Conservation (phyloP, 2,888 invertebrate genomes). For the Ormyrus nitidulus region DNA sequence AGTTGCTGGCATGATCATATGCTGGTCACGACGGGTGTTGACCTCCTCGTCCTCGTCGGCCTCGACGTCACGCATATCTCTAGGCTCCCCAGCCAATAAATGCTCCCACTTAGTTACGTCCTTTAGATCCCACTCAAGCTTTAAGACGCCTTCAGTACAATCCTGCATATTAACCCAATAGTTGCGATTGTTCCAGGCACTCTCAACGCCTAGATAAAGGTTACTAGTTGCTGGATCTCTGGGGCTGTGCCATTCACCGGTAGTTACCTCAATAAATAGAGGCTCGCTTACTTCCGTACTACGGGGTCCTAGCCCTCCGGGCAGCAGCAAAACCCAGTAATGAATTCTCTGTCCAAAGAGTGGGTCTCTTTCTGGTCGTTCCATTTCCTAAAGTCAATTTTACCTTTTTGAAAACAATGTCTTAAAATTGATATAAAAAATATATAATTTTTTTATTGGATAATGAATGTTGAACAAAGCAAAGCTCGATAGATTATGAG, state of each 20-base stretch:
- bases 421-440: too few relatives aligned
- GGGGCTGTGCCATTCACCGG: slow-evolving; percentile 77
- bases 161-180: slow-evolving; percentile 86
- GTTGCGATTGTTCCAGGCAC: slow-evolving; percentile 91
- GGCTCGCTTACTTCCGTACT: slow-evolving; percentile 78
- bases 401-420: too few relatives aligned
- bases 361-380: slow-evolving; percentile 81
- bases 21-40: slow-evolving; percentile 77
- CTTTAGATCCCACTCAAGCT: slow-evolving; percentile 80
- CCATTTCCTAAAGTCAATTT: slow-evolving; percentile 77
- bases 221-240: slow-evolving; percentile 78
- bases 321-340: slow-evolving; percentile 87
- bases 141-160: slow-evolving; percentile 76
- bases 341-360: slow-evolving; percentile 85
- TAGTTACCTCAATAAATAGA: slow-evolving; percentile 90
- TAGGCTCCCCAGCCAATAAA: slow-evolving; percentile 83
- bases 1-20: slow-evolving; percentile 85
- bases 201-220: slow-evolving; percentile 87
- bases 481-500: too few relatives aligned
- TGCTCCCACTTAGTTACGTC: slow-evolving; percentile 84
- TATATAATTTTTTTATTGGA: too few relatives aligned
- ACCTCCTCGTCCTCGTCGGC: slow-evolving; percentile 78
- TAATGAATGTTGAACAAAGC: too few relatives aligned
- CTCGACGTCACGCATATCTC: slow-evolving; percentile 73
- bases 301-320: not conserved